Evolutionary conservation across 92 coral and sea anemone genomes (phyloP), one percentile per base, ranked within the genome.

Genomic region (Epizoanthus stellaris): DNA sequence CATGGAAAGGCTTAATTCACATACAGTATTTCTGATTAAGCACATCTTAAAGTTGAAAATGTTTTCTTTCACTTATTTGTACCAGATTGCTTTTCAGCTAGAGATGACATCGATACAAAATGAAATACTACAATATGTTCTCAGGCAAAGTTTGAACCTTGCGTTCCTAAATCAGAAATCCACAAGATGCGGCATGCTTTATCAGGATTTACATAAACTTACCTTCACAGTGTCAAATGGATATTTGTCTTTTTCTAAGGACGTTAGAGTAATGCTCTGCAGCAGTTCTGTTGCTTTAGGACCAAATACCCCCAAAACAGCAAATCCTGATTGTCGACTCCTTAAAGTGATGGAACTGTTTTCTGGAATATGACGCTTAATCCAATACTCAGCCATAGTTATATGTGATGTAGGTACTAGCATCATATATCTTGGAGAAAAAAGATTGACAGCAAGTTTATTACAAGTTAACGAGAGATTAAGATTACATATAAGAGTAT

Each of bases 191-290:
- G n/a, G n/a, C 36, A 30, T 30, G 36, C 0, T 30, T 30, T 30
- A 30, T 30, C 36, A 30, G 36, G 2, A 30, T 30, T 38, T 40
- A 39, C 54, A 10, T 19, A 4, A 49, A 7, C 63, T 20, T 80
- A 94, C 98, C 98, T 95, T 89, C n/a, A 86, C 81, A 0, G 93
- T 91, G 68, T 94, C 91, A 6, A 89, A 71, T 23, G 93, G 95
- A 80, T 85, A 92, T 56, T 85, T 85, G 3, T 64, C 81, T 13
- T 69, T 65, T 14, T 82, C 80, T 10, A 95, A 80, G 3, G 93
- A 82, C 21, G 98, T 94, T 67, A 85, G 90, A 21, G 98, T 94
- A 66, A 95, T 89, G n/a, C 84, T 83, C 83, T 95, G 98, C 53
- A 95, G 93, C 53, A 94, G 53, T 58, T 90, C 87, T 7, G 80